Percentiles rank a stretch among this genome's conserved stretches.
Conservation (phyloP, 2,113 vertebrate species). For the Dicrurus megarhynchus region DNA sequence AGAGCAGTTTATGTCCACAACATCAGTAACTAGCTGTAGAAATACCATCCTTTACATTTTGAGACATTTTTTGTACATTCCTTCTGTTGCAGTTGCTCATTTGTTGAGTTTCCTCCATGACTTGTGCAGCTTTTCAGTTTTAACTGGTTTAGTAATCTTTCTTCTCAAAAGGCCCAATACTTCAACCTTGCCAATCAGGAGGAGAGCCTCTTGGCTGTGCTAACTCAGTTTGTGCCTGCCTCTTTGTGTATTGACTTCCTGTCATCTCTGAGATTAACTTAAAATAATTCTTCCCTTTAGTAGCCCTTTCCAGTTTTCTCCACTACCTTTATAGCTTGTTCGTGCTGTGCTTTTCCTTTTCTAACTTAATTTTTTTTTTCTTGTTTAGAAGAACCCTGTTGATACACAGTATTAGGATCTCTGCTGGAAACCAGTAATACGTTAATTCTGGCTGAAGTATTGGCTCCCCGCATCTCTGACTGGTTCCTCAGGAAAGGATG, state of each 20-base stretch:
- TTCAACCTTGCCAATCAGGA: not conserved
- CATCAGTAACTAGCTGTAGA: not conserved
- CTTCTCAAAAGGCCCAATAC: not conserved
- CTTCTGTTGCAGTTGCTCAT: not conserved
- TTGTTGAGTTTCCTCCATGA: not conserved
- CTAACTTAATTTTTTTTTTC: not conserved
- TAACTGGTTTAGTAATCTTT: not conserved
- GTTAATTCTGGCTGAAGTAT: not conserved
- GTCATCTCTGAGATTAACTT: not conserved
- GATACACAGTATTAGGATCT: not conserved
- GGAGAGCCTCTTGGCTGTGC: not conserved
- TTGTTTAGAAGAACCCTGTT: constrained; percentile 30
- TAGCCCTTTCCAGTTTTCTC: not conserved
- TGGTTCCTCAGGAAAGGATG: not conserved
- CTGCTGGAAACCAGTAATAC: constrained; percentile 1
- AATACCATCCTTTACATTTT: not conserved
- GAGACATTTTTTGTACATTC: not conserved
- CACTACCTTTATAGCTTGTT: not conserved
- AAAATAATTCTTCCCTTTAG: not conserved
- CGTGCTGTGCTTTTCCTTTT: not conserved
- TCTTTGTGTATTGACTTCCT: not conserved
- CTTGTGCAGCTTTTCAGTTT: not conserved
- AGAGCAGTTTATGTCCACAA: rapidly evolving
- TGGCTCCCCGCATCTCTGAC: not conserved
- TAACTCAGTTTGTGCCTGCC: not conserved